Evolutionary conservation across 30 jellyfish, hydroid and myxozoan species (phyloP), one percentile per base, ranked within the genome.

Genomic region (Aurelia sp.): DNA sequence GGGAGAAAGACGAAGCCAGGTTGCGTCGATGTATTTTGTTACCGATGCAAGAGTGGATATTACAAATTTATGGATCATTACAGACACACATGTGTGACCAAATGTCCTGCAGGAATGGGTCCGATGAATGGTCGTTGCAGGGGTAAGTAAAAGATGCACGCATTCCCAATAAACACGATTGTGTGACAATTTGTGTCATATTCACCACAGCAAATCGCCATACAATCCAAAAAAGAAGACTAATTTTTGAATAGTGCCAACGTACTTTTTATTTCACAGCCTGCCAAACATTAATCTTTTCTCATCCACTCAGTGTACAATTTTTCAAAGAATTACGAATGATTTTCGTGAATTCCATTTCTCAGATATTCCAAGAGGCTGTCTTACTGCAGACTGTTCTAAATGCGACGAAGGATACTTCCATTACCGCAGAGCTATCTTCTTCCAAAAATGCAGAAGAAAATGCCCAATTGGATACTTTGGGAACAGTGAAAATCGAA

Each of bases 341-440:
- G 15, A 44, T 44, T 44, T 6, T 44, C 55, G 8, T 44, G 55
- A 44, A 44, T 48, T 27, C 57, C 11, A 11, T 33, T 70, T 17
- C 60, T 12, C 31, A 84, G 93, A 44, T 11, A 72, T 84, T 61
- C 93, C 93, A 30, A 41, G 61, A 48, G 93, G 93, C 72, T 84
- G 93, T 61, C 41, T 70, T 13, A 48, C 62, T 15, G 82, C 75
- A 17, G 66, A 84, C 76, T 84, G 93, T 62, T 40, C 93, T 12
- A 62, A 61, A 23, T 84, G 93, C 58, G 57, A n/a, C 16, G 93
- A 47, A 21, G 93, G 93, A 51, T 84, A 71, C 65, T 84, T 84
- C 81, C 60, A 71, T 50, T 61, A 71, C 61, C 52, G 33, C 15
- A 74, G 62, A 20, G 74, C 74, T 18, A 10, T 71, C 51, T 84